A percentile compares a stretch with the other conserved stretches of the same genome.
Conservation (phyloP, 1,140 invertebrate species). For the Macrostomum lignano region DNA sequence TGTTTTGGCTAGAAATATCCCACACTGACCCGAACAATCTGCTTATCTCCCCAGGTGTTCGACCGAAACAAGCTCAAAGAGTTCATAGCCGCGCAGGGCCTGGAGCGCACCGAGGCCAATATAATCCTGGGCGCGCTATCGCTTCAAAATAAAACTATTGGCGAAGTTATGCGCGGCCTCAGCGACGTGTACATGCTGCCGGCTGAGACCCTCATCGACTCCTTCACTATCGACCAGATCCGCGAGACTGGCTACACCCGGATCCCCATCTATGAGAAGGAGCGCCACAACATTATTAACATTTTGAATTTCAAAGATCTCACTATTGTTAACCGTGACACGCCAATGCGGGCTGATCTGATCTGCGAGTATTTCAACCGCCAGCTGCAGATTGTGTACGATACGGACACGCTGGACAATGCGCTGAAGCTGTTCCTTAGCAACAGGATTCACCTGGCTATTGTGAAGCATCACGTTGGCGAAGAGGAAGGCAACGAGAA, state of each 20-base stretch:
- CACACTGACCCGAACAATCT: too few relatives aligned
- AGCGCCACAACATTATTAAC: slow-evolving; percentile 6
- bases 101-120: slow-evolving; percentile 62
- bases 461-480: too few relatives aligned
- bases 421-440: too few relatives aligned
- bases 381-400: too few relatives aligned
- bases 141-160: slow-evolving; percentile 8
- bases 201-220: slow-evolving; percentile 2
- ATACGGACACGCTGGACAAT: too few relatives aligned
- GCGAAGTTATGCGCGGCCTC: slow-evolving; percentile 6
- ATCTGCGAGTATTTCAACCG: slow-evolving; percentile 5
- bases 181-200: slow-evolving; percentile 7
- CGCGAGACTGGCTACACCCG: slow-evolving; percentile 5
- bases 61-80: too few relatives aligned
- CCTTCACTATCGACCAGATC: slow-evolving; percentile 3
- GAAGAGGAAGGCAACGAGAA: too few relatives aligned
- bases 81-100: too few relatives aligned
- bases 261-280: slow-evolving; percentile 7
- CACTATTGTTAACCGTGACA: background rate
- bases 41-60: too few relatives aligned
- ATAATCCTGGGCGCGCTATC: slow-evolving; percentile 81
- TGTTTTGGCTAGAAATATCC: too few relatives aligned
- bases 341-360: background rate
- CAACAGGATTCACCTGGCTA: too few relatives aligned
- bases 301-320: slow-evolving; percentile 7